Evolutionary conservation across 1,140 invertebrate genomes (phyloP).

Genomic region (Drosophila sp.): DNA sequence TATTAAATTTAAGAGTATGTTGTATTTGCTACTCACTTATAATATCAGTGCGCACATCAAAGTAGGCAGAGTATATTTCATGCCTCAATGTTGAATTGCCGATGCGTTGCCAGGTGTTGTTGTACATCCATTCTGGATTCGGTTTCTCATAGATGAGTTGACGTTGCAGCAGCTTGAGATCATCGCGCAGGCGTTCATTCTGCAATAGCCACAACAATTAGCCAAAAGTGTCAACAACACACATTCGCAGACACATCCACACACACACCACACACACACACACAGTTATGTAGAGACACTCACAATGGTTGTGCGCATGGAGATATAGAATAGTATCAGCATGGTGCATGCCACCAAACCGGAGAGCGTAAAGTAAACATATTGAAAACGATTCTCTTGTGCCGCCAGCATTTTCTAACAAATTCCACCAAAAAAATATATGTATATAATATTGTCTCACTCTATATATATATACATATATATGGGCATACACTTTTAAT

Average conservation of each 20-base stretch:
- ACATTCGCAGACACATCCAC: not conserved
- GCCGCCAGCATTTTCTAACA: slow-evolving; percentile 58
- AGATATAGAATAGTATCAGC: slow-evolving; percentile 75
- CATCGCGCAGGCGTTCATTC: slow-evolving; percentile 72
- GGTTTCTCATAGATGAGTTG: slow-evolving; percentile 65
- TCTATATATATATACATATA: slow-evolving; percentile 1
- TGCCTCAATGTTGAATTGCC: slow-evolving; percentile 63
- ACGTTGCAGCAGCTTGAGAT: slow-evolving; percentile 62
- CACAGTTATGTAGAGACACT: slow-evolving; percentile 44
- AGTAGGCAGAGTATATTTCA: slow-evolving; percentile 79
- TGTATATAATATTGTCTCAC: not conserved
- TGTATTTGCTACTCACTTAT: slow-evolving; percentile 50
- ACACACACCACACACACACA: slow-evolving; percentile 1
- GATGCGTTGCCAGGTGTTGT: slow-evolving; percentile 76
- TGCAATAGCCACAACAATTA: slow-evolving; percentile 31
- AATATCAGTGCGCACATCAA: slow-evolving; percentile 74
- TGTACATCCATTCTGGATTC: slow-evolving; percentile 72
- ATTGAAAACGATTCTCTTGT: slow-evolving; percentile 78
- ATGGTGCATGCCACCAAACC: slow-evolving; percentile 72
- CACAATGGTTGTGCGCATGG: slow-evolving; percentile 76
- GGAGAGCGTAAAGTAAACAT: slow-evolving; percentile 78
- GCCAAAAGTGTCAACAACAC: not conserved
- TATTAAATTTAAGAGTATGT: not conserved
- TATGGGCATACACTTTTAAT: slow-evolving; percentile 1
- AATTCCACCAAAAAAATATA: slow-evolving; percentile 24